Evolutionary conservation across 2,113 vertebrate genomes (phyloP), one percentile per base, ranked within the genome.

Genomic region (Aythya baeri): DNA sequence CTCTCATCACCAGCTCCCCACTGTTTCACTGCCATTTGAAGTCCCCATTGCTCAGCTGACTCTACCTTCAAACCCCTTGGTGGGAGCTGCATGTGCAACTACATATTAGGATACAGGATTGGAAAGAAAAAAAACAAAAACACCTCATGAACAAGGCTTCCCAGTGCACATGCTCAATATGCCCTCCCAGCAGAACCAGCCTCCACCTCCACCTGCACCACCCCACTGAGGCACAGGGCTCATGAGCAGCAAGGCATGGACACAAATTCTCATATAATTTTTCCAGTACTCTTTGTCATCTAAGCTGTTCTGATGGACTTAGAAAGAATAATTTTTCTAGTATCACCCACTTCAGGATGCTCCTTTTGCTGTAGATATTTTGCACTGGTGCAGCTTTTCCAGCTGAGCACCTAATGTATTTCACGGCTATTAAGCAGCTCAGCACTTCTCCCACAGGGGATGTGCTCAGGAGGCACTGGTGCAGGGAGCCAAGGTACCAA

Each of bases 201-300:
- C 50, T 52, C 50, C 13, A 52, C 11, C 50, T 13, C 23, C 50
- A 52, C 50, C 50, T 23, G 50, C 50, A 25, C 50, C 50, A 52
- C 15, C 32, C 68, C 54, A 17, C 5, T 0, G 0, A 50, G 26
- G 50, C 59, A 46, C 0, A 0, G 65, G 46, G 54, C 29, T 22
- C 44, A 54, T 68, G 5, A 76, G 49, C 0, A 0, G 7, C 25
- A 72, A 12, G 57, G 57, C 8, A 52, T 0, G 0, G 88, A 44
- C 17, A 7, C 17, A 12, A 49, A 74, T 26, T 17, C 38, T 43
- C 58, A 49, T 70, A 44, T 44, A 17, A 27, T 59, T 85, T 72
- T 75, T 41, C 25, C 78, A 84, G 29, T 4, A 1, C 26, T 25
- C 44, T 72, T 81, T 3, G 1, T 14, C 58, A 55, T 71, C 38